Evolutionary conservation across 2,797 vertebrate species (phyloP).

Genomic region (Anguilla marmorata): DNA sequence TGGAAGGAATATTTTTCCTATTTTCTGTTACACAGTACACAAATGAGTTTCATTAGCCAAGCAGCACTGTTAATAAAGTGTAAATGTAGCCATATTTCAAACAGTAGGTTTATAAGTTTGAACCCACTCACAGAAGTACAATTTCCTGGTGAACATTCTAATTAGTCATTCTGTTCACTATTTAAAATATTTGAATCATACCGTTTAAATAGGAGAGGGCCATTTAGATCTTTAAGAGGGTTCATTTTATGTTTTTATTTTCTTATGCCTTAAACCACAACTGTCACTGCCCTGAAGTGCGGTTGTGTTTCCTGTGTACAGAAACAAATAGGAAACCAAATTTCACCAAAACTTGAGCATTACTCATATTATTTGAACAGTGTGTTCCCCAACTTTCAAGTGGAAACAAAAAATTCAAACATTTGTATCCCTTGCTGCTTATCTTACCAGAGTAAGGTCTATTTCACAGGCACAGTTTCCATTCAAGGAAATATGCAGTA

Average conservation of each 20-base stretch:
- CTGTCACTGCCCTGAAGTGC: not conserved
- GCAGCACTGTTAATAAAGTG: not conserved
- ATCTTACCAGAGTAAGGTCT: not conserved
- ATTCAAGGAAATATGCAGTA: not conserved
- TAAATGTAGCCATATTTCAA: not conserved
- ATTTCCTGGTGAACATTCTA: not conserved
- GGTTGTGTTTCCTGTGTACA: not conserved
- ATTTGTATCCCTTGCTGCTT: not conserved
- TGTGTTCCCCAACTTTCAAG: not conserved
- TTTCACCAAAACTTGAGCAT: not conserved
- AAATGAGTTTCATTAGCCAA: not conserved
- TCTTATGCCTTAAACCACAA: not conserved
- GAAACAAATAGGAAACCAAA: conserved; percentile 11
- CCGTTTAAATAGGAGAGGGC: not conserved
- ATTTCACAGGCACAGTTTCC: not conserved
- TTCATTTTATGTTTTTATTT: not conserved
- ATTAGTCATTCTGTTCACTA: not conserved
- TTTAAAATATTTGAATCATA: not conserved
- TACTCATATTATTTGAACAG: not conserved
- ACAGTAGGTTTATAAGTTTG: not conserved
- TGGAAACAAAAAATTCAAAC: not conserved
- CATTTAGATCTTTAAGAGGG: not conserved
- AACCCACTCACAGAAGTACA: not conserved
- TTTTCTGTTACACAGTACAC: not conserved
- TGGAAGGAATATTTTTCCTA: not conserved